These are phyloP conservation scores for Apamea monoglypha DNA, from an alignment of 2,888 invertebrate species.

Conservation along the genomic window DNA sequence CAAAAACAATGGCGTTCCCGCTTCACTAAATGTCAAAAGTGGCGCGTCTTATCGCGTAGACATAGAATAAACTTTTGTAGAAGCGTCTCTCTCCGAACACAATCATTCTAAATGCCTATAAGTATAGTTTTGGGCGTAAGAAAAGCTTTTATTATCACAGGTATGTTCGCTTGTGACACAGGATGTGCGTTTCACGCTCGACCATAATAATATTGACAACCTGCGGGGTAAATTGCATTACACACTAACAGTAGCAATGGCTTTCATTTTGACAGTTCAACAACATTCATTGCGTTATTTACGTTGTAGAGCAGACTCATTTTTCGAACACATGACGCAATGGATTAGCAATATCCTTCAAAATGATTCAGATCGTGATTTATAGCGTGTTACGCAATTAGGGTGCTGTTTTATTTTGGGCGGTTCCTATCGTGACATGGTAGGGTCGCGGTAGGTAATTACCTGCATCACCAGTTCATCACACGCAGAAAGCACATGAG, in stretches of 20 bases:
- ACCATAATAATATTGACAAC: neutral
- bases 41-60: constrained; percentile 52
- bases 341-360: too few relatives aligned
- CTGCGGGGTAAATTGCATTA: too few relatives aligned
- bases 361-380: too few relatives aligned
- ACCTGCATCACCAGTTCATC: neutral
- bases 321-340: too few relatives aligned
- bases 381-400: too few relatives aligned
- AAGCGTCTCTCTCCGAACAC: neutral
- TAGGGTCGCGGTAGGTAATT: neutral
- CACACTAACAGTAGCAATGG: too few relatives aligned
- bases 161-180: neutral
- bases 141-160: neutral
- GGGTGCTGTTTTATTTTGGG: neutral
- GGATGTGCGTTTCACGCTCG: neutral
- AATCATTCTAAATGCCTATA: neutral
- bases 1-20: constrained; percentile 65
- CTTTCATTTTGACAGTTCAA: too few relatives aligned
- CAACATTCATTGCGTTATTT: too few relatives aligned
- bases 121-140: neutral
- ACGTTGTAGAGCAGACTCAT: too few relatives aligned
- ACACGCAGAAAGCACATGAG: neutral
- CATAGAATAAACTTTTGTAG: constrained; percentile 19
- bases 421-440: neutral
- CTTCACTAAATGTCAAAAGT: constrained; percentile 65